Conservation (phyloP, 2,113 vertebrate species). For the Osmerus mordax region DNA sequence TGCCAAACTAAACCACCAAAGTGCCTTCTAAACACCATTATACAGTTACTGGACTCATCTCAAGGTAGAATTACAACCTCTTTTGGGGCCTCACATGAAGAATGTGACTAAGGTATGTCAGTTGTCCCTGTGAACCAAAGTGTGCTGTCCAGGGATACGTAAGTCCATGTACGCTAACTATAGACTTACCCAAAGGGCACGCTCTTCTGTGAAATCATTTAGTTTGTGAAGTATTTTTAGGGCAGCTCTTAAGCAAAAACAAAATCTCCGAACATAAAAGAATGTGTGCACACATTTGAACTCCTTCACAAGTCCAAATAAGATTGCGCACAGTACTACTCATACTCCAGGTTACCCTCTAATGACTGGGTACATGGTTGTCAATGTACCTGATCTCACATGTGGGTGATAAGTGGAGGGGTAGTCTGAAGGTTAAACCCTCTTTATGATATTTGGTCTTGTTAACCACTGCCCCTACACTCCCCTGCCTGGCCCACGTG, state of each 20-base stretch:
- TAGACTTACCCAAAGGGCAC: too few species aligned
- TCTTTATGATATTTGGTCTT: slow-evolving; percentile 55
- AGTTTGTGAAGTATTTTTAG: not conserved
- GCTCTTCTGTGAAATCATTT: not conserved
- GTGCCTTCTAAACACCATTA: too few species aligned
- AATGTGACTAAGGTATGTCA: not conserved
- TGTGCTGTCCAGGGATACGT: too few species aligned
- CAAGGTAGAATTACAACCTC: not conserved
- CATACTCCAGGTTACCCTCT: not conserved
- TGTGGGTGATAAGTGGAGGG: not conserved
- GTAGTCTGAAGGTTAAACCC: slow-evolving; percentile 7
- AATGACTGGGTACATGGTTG: too few species aligned
- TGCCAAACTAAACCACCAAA: not conserved
- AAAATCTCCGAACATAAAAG: not conserved
- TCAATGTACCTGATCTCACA: not conserved
- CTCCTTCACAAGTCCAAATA: too few species aligned
- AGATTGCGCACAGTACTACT: not conserved
- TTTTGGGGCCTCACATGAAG: slow-evolving; percentile 6
- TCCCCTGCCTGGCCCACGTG: slow-evolving; percentile 11
- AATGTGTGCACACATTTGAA: too few species aligned
- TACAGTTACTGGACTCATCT: too few species aligned
- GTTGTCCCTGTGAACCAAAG: not conserved
- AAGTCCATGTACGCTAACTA: too few species aligned
- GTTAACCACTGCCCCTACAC: slow-evolving; percentile 17
- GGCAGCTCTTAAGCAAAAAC: not conserved